Evolutionary conservation across 2,888 invertebrate species (phyloP).

Genomic region (Diaphora mendica): DNA sequence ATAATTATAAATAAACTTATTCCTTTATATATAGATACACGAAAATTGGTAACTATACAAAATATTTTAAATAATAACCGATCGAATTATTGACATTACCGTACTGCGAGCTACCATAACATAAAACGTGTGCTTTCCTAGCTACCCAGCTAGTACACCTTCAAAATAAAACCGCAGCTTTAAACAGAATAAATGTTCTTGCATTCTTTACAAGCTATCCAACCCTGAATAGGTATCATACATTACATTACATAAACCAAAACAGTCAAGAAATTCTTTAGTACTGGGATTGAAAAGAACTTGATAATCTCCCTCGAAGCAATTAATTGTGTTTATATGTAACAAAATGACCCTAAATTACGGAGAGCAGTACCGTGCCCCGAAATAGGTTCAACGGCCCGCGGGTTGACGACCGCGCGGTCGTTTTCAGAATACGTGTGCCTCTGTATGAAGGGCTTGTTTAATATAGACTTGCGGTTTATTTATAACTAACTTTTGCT

Average conservation of each 20-base stretch:
- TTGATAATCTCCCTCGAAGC: conserved; percentile 19
- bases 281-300: neutral
- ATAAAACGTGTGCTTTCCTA: neutral
- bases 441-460: conserved; percentile 36
- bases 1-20: no score
- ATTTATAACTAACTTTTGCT: neutral
- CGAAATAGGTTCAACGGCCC: conserved; percentile 60
- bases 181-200: neutral
- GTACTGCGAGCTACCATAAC: neutral
- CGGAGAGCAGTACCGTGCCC: conserved; percentile 51
- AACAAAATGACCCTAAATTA: conserved; percentile 63
- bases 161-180: neutral
- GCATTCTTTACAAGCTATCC: neutral
- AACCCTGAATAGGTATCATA: neutral
- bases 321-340: conserved; percentile 49
- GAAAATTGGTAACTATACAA: no score
- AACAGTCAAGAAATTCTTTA: neutral
- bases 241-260: neutral
- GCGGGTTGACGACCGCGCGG: conserved; percentile 42
- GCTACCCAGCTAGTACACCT: neutral
- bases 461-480: conserved; percentile 12
- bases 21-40: no score
- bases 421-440: conserved; percentile 49
- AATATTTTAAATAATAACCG: neutral
- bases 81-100: neutral